Base-by-base conservation (phyloP, 2,113 vertebrate species). In the Rhagologus leucostigma region DNA sequence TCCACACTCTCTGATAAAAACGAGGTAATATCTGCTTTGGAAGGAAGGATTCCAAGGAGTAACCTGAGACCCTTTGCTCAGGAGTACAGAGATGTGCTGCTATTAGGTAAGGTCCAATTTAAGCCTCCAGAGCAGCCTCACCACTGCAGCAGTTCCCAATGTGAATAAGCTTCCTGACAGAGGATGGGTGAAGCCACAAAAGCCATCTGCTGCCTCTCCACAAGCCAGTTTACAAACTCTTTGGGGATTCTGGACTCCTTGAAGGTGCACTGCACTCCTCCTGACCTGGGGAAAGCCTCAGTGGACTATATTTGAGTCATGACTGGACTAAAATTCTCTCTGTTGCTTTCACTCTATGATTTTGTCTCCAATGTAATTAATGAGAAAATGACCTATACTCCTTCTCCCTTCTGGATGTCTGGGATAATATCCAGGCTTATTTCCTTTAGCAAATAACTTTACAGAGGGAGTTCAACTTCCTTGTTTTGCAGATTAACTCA, bases 391-490 rank as follows among this genome's bases (percentile, higher is more conserved):
- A 90, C 65, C 53, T 78, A 12, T 64, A 57, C 35, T 50, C 24
- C 55, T 90, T 67, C 39, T 90, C 44, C 62, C 47, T 91, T 92
- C 89, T 91, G 68, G 47, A 52, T 62, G 13, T 57, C 87, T 90
- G n/a, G 90, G 87, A 95, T 80, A 82, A 91, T 73, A 87, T 74
- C 78, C 85, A 92, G 53, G 17, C 33, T 70, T 93, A 84, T 80
- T 94, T 95, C 67, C 92, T 97, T 91, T 56, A 71, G 88, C 84
- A 97, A 96, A 97, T 84, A 93, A 53, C 78, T 96, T 95, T 80
- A 83, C 49, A 91, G 27, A 88, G 56, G 47, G 76, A 93, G 65
- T 53, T 89, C 73, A 93, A 62, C 89, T 95, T 96, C 90, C 93
- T 76, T 71, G 56, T 95, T 96, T 92, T 78, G 50, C 39, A 94